Percentiles rank a stretch among this genome's conserved stretches.
Evolutionary conservation across 2,888 invertebrate species (phyloP).

Genomic region (Drosophila prostipennis): DNA sequence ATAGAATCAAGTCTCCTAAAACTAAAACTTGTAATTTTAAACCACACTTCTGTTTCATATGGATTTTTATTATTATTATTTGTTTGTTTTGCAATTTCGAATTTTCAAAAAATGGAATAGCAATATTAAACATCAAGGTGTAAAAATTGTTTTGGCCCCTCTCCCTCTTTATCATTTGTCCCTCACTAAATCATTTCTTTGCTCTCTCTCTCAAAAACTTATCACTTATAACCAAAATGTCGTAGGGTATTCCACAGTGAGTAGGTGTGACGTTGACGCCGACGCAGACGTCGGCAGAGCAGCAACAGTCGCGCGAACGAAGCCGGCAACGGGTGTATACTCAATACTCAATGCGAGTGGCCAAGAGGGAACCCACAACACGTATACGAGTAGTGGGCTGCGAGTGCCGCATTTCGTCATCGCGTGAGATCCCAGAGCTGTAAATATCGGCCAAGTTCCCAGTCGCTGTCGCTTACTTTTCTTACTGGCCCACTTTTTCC

Average conservation of each 20-base stretch:
- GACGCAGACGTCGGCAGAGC: slow-evolving; percentile 25
- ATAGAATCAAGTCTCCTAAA: no score
- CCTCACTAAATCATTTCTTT: not conserved
- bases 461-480: slow-evolving; percentile 13
- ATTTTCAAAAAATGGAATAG: no score
- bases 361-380: slow-evolving; percentile 6
- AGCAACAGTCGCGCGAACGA: slow-evolving; percentile 31
- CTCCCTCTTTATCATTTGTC: no score
- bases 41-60: no score
- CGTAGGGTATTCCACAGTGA: slow-evolving; percentile 29
- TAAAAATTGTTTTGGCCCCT: no score
- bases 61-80: no score
- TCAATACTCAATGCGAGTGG: slow-evolving; percentile 26
- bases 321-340: slow-evolving; percentile 42
- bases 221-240: not conserved
- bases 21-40: no score
- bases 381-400: slow-evolving; percentile 33
- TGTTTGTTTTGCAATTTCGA: no score
- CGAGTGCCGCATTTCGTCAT: slow-evolving; percentile 64
- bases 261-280: slow-evolving; percentile 37
- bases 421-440: slow-evolving; percentile 53
- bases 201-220: not conserved
- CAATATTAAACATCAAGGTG: no score
- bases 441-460: slow-evolving; percentile 58
- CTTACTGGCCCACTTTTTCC: slow-evolving; percentile 44